These are phyloP conservation scores for Rhopalosiphum maidis DNA, from an alignment of 1,140 invertebrate species.

Conservation along the genomic window DNA sequence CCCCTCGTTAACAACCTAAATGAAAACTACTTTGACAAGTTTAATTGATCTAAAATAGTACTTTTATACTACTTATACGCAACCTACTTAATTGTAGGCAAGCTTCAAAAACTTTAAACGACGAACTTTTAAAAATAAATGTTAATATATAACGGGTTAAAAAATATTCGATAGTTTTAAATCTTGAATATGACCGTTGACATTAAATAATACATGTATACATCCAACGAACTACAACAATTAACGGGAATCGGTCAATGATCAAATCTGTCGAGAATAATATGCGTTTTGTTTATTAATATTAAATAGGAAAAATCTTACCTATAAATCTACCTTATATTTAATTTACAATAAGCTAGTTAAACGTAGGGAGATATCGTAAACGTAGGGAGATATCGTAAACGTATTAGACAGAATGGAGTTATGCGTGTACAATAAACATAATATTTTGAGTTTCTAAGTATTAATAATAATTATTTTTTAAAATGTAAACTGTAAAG, in stretches of 20 bases:
- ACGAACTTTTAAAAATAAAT: neutral
- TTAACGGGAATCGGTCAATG: neutral
- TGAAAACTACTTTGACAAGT: neutral
- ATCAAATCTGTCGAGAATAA: neutral
- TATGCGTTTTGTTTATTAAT: neutral
- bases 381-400: too few species aligned
- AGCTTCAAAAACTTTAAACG: neutral
- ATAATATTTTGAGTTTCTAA: too few species aligned
- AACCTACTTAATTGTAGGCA: neutral
- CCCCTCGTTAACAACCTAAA: neutral
- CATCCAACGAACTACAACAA: neutral
- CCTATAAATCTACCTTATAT: too few species aligned
- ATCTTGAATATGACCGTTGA: neutral
- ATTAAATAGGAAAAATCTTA: neutral
- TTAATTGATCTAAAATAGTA: neutral
- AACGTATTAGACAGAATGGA: too few species aligned
- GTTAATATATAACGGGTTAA: too few species aligned
- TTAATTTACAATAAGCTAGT: too few species aligned
- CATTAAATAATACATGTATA: neutral
- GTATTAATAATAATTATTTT: too few species aligned
- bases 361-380: too few species aligned
- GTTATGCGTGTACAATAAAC: too few species aligned
- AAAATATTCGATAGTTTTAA: neutral
- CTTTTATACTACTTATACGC: neutral
- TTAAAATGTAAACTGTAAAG: too few species aligned